Evolutionary conservation across 1,140 invertebrate species (phyloP), one percentile per base, ranked within the genome.

Genomic region (Caenorhabditis remanei): DNA sequence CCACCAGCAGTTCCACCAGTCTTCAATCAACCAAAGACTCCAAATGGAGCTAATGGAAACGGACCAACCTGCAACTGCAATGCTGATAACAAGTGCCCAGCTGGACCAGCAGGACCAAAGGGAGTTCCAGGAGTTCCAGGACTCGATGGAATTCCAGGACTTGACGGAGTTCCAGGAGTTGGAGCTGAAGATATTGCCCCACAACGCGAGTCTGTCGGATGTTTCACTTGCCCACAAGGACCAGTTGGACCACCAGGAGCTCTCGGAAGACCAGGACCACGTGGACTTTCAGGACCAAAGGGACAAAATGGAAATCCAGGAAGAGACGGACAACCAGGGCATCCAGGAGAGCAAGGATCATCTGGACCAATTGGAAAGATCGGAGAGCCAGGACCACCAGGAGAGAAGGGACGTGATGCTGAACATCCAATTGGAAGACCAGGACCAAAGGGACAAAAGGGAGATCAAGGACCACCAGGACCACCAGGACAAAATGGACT

Each of bases 381-480:
- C 56, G 89, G 89, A 86, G 84, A 90, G 48, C 84, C 89, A 19
- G 90, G 90, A 90, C 85, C 75, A 67, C 86, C 84, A 50, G 90
- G 90, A 90, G 90, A 90, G 84, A 90, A 90, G 82, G 90, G 90
- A 88, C 89, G 82, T 19, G 90, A 90, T 61, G 90, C 88, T 11
- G 88, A 84, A 19, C 90, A 88, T 58, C 88, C 90, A 21, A 90
- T 90, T 63, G 90, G 90, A 75, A 89, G 90, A 65, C 90, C 90
- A 75, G 90, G 90, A 83, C 90, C 90, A 67, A 89, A 90, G 89
- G 90, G 90, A 83, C 67, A 85, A 43, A 71, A 24, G 24, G 87
- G 88, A 89, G 79, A 84, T 41, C 79, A 87, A 82, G 89, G 89
- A 89, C 71, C 75, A 63, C 46, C 85, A 67, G 71, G 89, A 89